Evolutionary conservation across 2,797 vertebrate species (phyloP).

Genomic region (Staurois parvus): DNA sequence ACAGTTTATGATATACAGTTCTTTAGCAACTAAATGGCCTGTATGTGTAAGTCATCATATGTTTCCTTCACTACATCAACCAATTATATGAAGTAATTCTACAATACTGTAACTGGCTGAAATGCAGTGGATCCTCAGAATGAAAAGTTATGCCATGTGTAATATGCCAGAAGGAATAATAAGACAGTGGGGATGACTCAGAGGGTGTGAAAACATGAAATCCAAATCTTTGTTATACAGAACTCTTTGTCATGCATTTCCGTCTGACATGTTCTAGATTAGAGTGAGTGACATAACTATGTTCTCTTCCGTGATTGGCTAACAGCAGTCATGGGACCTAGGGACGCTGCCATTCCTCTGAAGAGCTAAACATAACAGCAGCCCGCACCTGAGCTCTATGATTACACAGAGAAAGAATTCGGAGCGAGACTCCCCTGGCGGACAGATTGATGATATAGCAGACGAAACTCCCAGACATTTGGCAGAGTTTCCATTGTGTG

Average conservation of each 20-base stretch:
- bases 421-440: conserved; percentile 12
- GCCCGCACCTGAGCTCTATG: conserved; percentile 39
- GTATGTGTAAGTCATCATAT: background rate
- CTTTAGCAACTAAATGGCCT: background rate
- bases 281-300: conserved; percentile 5
- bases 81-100: background rate
- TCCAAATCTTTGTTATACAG: background rate
- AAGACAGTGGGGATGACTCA: background rate
- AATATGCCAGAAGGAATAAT: background rate
- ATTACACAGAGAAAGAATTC: conserved; percentile 40
- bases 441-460: conserved; percentile 49
- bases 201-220: background rate
- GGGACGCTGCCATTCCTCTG: conserved; percentile 30
- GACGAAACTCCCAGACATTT: conserved; percentile 38
- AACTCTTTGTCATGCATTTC: background rate
- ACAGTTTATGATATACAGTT: too few species aligned
- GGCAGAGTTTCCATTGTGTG: conserved; percentile 31
- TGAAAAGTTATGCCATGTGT: background rate
- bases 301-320: conserved; percentile 18
- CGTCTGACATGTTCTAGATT: background rate
- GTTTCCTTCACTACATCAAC: background rate
- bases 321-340: conserved; percentile 16
- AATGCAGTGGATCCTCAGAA: background rate
- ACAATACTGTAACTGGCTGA: background rate
- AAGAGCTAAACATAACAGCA: conserved; percentile 39